Conservation (phyloP, 2,888 invertebrate genomes). For the Pseudeuparius sepicola region DNA sequence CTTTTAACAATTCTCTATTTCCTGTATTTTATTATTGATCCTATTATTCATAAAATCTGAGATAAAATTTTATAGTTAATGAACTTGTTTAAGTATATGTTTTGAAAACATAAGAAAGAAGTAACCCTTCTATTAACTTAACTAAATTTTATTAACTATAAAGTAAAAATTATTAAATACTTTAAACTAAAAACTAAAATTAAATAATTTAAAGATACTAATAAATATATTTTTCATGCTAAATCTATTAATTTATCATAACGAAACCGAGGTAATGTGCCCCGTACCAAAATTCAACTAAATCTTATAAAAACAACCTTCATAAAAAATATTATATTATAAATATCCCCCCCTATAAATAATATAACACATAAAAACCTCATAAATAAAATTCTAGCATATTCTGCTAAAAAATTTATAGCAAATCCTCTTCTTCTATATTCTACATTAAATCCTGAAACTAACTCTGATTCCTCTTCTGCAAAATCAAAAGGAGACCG, state of each 20-base stretch:
- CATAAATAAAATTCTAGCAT: slow-evolving; percentile 54
- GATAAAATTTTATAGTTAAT: slow-evolving; percentile 50
- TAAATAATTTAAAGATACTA: slow-evolving; percentile 51
- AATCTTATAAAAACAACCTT: slow-evolving; percentile 47
- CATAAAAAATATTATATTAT: slow-evolving; percentile 44
- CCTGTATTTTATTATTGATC: slow-evolving; percentile 46
- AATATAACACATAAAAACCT: slow-evolving; percentile 49
- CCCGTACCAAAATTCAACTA: slow-evolving; percentile 56
- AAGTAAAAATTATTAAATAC: neutral
- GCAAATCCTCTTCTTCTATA: slow-evolving; percentile 63
- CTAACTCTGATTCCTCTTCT: slow-evolving; percentile 67
- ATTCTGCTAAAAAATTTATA: slow-evolving; percentile 62
- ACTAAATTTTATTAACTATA: slow-evolving; percentile 54
- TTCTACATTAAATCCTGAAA: slow-evolving; percentile 71
- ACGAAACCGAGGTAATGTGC: slow-evolving; percentile 59
- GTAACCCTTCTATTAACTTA: slow-evolving; percentile 48
- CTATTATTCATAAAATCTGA: slow-evolving; percentile 44
- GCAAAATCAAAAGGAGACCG: slow-evolving; percentile 72
- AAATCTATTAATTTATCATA: slow-evolving; percentile 67
- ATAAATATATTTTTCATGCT: slow-evolving; percentile 56
- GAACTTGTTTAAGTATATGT: slow-evolving; percentile 57
- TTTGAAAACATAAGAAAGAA: slow-evolving; percentile 62
- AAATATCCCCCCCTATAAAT: slow-evolving; percentile 47
- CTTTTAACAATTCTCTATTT: slow-evolving; percentile 50
- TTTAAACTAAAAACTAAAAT: neutral